Percentiles rank a stretch among this genome's conserved stretches.
These are phyloP conservation scores for Cyprinodon diabolis DNA, from an alignment of 2,797 vertebrate genomes.

Conservation along the genomic window DNA sequence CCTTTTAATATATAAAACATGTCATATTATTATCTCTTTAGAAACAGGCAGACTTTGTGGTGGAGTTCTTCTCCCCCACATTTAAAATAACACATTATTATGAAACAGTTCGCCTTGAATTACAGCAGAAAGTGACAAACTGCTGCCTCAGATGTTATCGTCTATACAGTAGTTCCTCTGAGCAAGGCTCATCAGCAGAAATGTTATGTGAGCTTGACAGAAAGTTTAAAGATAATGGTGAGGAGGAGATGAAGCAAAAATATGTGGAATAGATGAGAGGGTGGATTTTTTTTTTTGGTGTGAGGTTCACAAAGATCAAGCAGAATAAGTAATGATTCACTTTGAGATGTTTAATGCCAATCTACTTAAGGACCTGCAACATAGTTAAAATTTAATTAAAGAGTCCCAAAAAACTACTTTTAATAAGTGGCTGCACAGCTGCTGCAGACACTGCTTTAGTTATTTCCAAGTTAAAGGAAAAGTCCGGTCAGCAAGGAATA, in stretches of 20 bases:
- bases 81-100: neutral
- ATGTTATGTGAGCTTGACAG: neutral
- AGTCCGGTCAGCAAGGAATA: no score
- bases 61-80: neutral
- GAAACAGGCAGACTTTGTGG: neutral
- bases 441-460: neutral
- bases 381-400: neutral
- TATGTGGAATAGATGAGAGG: neutral
- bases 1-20: neutral
- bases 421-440: neutral
- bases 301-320: neutral
- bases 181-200: neutral
- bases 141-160: neutral
- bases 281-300: neutral
- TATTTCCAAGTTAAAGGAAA: neutral
- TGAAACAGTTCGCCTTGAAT: neutral
- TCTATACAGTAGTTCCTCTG: neutral
- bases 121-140: neutral
- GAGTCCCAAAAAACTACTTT: neutral
- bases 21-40: neutral
- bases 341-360: slow-evolving; percentile 37
- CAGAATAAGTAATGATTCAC: slow-evolving; percentile 26
- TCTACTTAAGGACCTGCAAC: neutral
- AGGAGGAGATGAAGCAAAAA: neutral
- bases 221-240: slow-evolving; percentile 2